Evolutionary conservation across 2,113 vertebrate species (phyloP).

Genomic region (Bubo scandiacus): DNA sequence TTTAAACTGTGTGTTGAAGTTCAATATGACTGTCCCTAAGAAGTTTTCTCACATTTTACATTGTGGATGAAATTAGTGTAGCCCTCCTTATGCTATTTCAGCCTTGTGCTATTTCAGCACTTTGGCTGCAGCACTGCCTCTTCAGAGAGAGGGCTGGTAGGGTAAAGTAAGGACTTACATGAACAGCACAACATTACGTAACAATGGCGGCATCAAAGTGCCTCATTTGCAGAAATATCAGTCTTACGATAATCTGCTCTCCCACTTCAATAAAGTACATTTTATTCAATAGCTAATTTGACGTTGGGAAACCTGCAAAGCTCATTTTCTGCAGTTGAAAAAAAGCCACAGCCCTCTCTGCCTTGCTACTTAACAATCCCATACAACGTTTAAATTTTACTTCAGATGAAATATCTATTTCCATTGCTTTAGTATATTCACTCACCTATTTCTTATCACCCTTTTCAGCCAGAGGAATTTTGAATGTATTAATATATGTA

Average conservation of each 20-base stretch:
- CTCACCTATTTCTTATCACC: neutral
- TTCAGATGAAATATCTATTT: conserved; percentile 23
- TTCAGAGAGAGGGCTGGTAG: neutral
- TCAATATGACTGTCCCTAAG: neutral
- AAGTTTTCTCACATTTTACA: neutral
- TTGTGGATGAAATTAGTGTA: neutral
- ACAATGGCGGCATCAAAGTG: neutral
- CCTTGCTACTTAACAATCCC: conserved; percentile 4
- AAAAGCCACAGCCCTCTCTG: neutral
- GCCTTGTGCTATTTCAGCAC: neutral
- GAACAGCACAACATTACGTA: neutral
- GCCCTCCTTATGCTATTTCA: neutral
- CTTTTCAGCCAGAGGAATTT: neutral
- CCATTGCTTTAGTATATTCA: neutral
- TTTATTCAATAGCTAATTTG: neutral
- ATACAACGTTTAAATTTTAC: neutral
- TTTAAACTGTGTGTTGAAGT: neutral
- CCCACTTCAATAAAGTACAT: neutral
- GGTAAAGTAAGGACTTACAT: neutral
- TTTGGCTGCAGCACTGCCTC: neutral
- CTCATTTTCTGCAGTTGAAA: neutral
- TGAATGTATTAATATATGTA: neutral
- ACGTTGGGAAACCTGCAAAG: neutral
- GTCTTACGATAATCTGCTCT: neutral
- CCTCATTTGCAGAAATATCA: neutral